Conservation (phyloP, 1,140 invertebrate species). For the Euura saliciscinereae region DNA sequence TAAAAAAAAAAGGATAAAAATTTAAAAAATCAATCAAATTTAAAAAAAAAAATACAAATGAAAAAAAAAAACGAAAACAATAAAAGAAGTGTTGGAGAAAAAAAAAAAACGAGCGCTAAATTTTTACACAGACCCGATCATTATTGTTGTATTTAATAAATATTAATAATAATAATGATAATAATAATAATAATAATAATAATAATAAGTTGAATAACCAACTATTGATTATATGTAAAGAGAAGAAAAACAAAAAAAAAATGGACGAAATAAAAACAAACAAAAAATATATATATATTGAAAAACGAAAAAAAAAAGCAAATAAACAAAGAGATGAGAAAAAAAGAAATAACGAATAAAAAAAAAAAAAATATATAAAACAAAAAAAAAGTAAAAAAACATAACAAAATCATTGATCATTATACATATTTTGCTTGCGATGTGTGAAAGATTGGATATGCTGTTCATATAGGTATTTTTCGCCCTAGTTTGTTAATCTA, state of each 20-base stretch:
- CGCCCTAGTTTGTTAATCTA: too few species aligned
- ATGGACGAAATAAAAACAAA: conserved; percentile 33
- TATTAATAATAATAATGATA: not conserved
- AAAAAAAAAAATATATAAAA: conserved; percentile 27
- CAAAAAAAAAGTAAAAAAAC: conserved; percentile 28
- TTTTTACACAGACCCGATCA: conserved; percentile 44
- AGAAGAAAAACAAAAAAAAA: not conserved
- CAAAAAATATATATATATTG: not conserved
- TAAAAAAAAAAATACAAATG: too few species aligned
- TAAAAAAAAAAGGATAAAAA: too few species aligned
- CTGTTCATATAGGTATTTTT: conserved; percentile 23
- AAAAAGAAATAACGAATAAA: not conserved
- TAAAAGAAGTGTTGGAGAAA: conserved; percentile 9
- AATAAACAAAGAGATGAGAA: conserved; percentile 24
- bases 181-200: too few species aligned
- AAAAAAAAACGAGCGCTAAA: conserved; percentile 18
- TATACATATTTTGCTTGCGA: conserved; percentile 33
- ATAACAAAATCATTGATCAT: too few species aligned
- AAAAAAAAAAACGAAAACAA: not conserved
- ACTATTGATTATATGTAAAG: conserved; percentile 39
- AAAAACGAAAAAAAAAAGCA: not conserved
- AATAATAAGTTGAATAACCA: conserved; percentile 21
- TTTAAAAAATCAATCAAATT: too few species aligned
- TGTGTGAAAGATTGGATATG: conserved; percentile 35
- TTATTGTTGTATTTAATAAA: conserved; percentile 34